Evolutionary conservation across 1,140 invertebrate species (phyloP).

Genomic region (Trissolcus basalis): DNA sequence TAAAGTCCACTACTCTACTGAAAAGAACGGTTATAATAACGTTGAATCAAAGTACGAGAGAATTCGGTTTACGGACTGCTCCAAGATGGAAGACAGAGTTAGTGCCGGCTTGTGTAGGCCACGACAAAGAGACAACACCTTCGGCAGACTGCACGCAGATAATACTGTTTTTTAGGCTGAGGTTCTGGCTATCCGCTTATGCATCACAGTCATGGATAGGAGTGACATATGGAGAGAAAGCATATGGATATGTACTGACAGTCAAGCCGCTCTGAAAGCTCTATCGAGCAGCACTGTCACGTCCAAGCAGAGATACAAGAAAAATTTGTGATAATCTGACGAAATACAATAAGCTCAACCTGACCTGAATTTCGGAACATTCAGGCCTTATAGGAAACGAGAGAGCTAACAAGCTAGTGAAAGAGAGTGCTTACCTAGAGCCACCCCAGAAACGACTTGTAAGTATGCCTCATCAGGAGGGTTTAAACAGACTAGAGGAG

Average conservation of each 20-base stretch:
- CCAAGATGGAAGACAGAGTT: not conserved
- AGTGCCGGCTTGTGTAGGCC: constrained; percentile 4
- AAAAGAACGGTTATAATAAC: not conserved
- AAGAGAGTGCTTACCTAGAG: not conserved
- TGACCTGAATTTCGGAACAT: constrained; percentile 2
- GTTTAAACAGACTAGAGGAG: not conserved
- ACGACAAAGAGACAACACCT: not conserved
- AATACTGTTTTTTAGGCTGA: not conserved
- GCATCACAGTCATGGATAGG: not conserved
- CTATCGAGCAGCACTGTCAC: not conserved
- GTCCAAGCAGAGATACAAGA: not conserved
- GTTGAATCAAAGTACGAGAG: not conserved
- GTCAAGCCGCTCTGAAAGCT: not conserved
- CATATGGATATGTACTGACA: not conserved
- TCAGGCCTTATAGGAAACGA: not conserved
- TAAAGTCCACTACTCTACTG: not conserved
- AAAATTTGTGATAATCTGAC: not conserved
- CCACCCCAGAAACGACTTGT: not conserved
- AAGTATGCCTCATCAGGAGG: not conserved
- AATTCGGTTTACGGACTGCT: constrained; percentile 16
- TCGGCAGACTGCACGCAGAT: not conserved
- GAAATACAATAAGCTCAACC: not conserved
- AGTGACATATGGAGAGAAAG: not conserved
- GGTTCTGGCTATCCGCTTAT: not conserved
- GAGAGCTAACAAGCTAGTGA: not conserved